These are phyloP conservation scores for Dasyprocta punctata DNA, from an alignment of 2,113 vertebrate species.

Conservation along the genomic window DNA sequence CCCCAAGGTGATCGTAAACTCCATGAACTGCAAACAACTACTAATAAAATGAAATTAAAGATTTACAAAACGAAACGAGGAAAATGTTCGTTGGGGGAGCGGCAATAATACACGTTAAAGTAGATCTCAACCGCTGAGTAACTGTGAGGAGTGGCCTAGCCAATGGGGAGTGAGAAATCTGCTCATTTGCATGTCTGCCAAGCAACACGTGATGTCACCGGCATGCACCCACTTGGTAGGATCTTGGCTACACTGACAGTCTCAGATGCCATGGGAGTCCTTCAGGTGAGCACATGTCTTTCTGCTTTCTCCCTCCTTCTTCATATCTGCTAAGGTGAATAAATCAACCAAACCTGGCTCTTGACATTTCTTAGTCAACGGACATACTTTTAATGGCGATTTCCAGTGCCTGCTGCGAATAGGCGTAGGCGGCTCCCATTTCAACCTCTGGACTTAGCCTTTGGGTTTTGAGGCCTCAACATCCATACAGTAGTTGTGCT, in stretches of 20 bases:
- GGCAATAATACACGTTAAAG: no score
- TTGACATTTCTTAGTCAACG: background rate
- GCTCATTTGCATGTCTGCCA: background rate
- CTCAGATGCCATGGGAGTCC: background rate
- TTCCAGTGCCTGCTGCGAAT: background rate
- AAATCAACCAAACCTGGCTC: background rate
- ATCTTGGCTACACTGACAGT: no score
- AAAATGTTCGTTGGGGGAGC: no score
- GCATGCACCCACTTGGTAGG: background rate
- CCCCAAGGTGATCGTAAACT: background rate
- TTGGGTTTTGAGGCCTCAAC: background rate
- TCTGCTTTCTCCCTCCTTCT: background rate
- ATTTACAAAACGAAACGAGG: no score
- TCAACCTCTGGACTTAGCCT: background rate
- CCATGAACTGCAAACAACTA: background rate
- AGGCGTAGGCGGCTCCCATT: background rate
- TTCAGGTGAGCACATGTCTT: background rate
- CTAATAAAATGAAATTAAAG: no score
- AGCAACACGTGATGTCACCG: background rate
- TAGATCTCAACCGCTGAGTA: no score
- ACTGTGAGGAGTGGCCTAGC: background rate
- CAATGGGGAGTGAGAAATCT: background rate
- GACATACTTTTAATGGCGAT: background rate
- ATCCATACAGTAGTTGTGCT: background rate
- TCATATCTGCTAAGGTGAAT: background rate